phyloP scores from a whole-genome alignment of 2,797 vertebrate genomes.

The Coilia nasus region DNA sequence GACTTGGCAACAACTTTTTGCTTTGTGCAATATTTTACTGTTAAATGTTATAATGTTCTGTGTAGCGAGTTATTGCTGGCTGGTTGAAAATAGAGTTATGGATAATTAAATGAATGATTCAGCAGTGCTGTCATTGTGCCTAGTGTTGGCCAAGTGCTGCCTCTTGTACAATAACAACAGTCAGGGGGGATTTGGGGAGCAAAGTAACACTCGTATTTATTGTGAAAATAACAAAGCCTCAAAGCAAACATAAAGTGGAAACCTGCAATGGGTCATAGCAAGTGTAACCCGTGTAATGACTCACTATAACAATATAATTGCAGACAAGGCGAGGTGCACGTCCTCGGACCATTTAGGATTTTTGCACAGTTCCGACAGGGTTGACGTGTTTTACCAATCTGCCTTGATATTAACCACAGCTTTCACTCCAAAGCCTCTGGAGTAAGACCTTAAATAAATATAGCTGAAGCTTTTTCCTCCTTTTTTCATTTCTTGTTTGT shows the following conservation, averaged over 20 bases:
- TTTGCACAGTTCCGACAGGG: neutral
- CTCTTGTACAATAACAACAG: slow-evolving; percentile 15
- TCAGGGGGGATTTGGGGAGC: neutral
- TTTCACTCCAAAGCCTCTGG: neutral
- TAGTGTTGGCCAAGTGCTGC: neutral
- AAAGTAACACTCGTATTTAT: slow-evolving; percentile 1
- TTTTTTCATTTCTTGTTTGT: neutral
- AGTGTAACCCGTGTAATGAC: neutral
- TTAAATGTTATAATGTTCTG: neutral
- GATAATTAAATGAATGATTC: slow-evolving; percentile 25
- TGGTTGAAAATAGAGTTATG: neutral
- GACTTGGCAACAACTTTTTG: neutral
- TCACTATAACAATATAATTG: neutral
- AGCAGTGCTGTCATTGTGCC: slow-evolving; percentile 12
- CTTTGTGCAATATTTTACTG: neutral
- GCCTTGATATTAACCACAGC: neutral
- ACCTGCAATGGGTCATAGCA: neutral
- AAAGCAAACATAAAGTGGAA: neutral
- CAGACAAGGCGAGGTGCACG: neutral
- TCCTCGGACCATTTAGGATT: neutral
- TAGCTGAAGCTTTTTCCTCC: neutral
- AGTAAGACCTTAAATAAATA: neutral
- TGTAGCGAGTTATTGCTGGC: neutral
- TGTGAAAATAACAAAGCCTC: slow-evolving; percentile 12
- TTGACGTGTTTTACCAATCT: neutral